A percentile compares a stretch with the other conserved stretches of the same genome.
These are phyloP conservation scores for Sicus ferrugineus DNA, from an alignment of 2,888 invertebrate genomes.

Conservation along the genomic window DNA sequence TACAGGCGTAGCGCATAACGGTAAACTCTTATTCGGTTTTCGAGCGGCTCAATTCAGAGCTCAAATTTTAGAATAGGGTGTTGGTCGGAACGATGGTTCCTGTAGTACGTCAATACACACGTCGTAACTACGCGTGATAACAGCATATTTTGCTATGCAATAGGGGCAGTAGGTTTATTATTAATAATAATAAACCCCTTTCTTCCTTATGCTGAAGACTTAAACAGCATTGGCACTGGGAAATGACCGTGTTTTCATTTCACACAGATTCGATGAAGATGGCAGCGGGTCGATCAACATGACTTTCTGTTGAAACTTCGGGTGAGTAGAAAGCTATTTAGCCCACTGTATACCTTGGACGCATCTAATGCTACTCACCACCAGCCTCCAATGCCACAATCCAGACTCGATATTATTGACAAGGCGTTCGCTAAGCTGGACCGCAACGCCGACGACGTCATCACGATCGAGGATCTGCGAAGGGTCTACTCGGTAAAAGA, in stretches of 20 bases:
- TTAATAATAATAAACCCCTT: too few relatives aligned
- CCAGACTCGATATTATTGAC: conserved; percentile 76
- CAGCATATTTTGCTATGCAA: background rate
- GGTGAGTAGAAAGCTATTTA: conserved; percentile 67
- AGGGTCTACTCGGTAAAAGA: too few relatives aligned
- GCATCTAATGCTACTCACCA: conserved; percentile 13
- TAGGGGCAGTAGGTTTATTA: background rate
- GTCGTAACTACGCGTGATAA: too few relatives aligned
- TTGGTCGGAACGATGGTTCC: too few relatives aligned
- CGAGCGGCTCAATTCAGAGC: too few relatives aligned
- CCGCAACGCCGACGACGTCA: conserved; percentile 82
- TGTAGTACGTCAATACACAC: too few relatives aligned
- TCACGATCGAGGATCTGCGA: conserved; percentile 79
- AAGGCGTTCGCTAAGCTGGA: conserved; percentile 88
- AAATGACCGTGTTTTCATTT: background rate
- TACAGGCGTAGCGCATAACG: conserved; percentile 32
- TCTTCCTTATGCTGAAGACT: background rate
- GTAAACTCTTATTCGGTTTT: background rate
- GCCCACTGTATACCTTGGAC: background rate
- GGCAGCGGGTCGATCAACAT: conserved; percentile 83
- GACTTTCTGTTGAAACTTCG: conserved; percentile 84
- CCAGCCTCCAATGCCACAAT: conserved; percentile 84
- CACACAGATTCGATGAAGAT: conserved; percentile 77
- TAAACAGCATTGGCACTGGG: background rate
- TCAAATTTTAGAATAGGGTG: too few relatives aligned